These are phyloP conservation scores for Octodon degus DNA, from an alignment of 2,113 vertebrate species.

Conservation along the genomic window DNA sequence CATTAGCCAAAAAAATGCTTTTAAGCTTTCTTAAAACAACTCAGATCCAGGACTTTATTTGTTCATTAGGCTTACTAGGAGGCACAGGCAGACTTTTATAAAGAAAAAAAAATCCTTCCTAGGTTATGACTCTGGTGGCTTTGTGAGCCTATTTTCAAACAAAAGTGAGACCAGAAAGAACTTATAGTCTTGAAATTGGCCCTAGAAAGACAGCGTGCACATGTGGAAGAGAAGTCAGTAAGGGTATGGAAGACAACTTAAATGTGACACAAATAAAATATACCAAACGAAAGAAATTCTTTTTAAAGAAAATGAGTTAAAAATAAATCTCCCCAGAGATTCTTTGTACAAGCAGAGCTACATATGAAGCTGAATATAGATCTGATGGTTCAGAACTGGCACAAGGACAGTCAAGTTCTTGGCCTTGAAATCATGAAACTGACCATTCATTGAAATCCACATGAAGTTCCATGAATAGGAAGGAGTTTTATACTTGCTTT, in stretches of 20 bases:
- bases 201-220: neutral
- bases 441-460: neutral
- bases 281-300: neutral
- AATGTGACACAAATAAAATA: neutral
- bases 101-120: conserved; percentile 59
- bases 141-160: conserved; percentile 42
- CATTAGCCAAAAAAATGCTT: conserved; percentile 67
- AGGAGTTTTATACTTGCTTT: neutral
- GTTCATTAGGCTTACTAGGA: conserved; percentile 60
- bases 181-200: neutral
- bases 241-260: neutral
- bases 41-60: conserved; percentile 65
- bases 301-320: neutral
- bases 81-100: conserved; percentile 51
- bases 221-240: neutral
- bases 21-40: conserved; percentile 74
- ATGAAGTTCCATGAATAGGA: neutral
- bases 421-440: neutral
- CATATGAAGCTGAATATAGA: neutral
- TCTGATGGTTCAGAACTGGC: neutral
- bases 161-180: neutral
- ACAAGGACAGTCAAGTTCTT: neutral
- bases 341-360: neutral
- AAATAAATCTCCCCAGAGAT: neutral
- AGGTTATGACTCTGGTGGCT: conserved; percentile 35